These are phyloP conservation scores for Anneissia japonica DNA, from an alignment of 35 echinoderm and acorn worm genomes.

Conservation along the genomic window DNA sequence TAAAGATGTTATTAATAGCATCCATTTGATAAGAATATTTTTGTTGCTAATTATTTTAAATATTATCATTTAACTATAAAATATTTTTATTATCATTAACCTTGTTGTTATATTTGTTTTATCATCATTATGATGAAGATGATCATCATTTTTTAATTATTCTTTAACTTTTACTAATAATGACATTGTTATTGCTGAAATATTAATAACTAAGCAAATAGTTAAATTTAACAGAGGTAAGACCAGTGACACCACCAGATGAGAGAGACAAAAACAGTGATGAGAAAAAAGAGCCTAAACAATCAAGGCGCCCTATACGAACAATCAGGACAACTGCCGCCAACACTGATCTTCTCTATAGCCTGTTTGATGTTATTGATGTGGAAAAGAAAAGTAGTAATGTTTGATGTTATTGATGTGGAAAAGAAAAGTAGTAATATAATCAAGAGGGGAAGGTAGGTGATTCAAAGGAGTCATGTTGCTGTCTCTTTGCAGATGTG, in stretches of 20 bases:
- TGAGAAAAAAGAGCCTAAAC: conserved; percentile 13
- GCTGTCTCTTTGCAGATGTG: too few species aligned
- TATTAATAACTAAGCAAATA: background rate
- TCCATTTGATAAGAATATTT: background rate
- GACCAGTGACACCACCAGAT: conserved; percentile 75
- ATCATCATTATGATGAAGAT: background rate
- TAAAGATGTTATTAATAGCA: background rate
- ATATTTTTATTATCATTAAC: background rate
- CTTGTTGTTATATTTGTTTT: background rate
- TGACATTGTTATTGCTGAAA: background rate
- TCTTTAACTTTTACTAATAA: background rate
- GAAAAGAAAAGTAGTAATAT: conserved; percentile 41
- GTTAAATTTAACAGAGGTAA: conserved; percentile 68
- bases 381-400: conserved; percentile 48
- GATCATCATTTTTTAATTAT: background rate
- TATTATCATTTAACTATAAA: background rate
- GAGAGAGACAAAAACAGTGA: conserved; percentile 33
- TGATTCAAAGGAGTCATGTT: too few species aligned
- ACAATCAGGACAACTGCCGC: conserved; percentile 73
- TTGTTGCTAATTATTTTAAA: background rate
- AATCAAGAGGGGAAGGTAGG: conserved; percentile 65
- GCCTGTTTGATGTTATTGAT: conserved; percentile 88
- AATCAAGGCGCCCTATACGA: conserved; percentile 50
- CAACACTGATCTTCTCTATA: conserved; percentile 61
- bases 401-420: conserved; percentile 87